Evolutionary conservation across 2,888 invertebrate species (phyloP), one percentile per base, ranked within the genome.

Genomic region (Coecobrya sp.): DNA sequence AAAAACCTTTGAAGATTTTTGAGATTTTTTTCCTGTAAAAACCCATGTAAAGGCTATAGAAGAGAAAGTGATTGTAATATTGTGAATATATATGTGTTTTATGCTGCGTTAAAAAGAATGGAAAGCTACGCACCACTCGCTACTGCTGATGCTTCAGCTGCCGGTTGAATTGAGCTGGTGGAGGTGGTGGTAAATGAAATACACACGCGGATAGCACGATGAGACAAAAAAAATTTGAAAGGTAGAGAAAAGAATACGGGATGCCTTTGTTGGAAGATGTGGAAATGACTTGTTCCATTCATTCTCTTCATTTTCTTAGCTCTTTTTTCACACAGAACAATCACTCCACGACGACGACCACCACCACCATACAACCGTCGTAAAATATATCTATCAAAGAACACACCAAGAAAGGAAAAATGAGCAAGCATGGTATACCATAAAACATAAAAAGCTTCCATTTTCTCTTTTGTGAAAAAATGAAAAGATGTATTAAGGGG

Each of bases 261-360:
- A 79, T 79, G 59, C 65, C 81, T 88, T 88, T 88, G 79, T 81
- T 79, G 65, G 11, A 73, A 86, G 86, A 79, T 81, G 79, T 88
- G 88, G 81, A 73, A 88, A 88, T 81, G 88, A 68, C 81, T 81
- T 68, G 87, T 79, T 81, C 81, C 62, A 55, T 88, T 81, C 89
- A 89, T 84, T 88, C 68, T 27, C 62, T 79, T 79, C 45, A 36
- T 55, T 87, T 86, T 55, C 73, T 42, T 52, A 49, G 22, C 36
- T 70, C 55, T 62, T 68, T 82, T 73, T 73, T 52, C 73, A 52
- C 65, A 19, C 42, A 85, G 85, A 68, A 65, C 52, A 79, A 79
- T 79, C 79, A 55, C 79, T 79, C 79, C 22, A 52, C 52, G 30
- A 27, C 30, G 8, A 30, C 59, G 30, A 16, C 59, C 49, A 30